Conservation (phyloP, 2,113 vertebrate species). For the Proteles cristata region DNA sequence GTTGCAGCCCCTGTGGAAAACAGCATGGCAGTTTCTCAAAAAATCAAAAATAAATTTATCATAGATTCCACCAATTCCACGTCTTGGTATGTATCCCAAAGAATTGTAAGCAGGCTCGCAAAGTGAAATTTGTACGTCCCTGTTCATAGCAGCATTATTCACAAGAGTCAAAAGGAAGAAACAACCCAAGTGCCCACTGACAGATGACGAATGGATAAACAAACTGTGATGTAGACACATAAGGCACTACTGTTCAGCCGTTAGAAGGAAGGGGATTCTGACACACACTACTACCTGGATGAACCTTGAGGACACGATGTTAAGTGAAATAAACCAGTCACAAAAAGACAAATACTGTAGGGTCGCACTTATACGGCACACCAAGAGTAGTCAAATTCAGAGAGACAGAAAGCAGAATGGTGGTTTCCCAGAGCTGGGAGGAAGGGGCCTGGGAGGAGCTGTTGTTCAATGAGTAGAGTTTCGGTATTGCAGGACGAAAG, state of each 20-base stretch:
- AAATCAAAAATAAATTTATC: background rate
- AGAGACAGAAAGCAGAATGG: background rate
- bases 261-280: background rate
- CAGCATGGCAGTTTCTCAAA: background rate
- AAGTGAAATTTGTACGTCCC: background rate
- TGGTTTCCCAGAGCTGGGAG: background rate
- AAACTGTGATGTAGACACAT: accelerated
- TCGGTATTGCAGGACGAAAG: background rate
- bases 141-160: background rate
- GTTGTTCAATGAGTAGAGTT: background rate
- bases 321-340: background rate
- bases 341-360: background rate
- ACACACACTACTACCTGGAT: background rate
- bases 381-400: background rate
- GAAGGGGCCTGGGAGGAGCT: background rate
- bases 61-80: background rate
- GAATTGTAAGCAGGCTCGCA: background rate
- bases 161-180: background rate
- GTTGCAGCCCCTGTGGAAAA: background rate
- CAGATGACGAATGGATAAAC: background rate
- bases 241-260: background rate
- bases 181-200: background rate
- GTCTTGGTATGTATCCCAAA: background rate
- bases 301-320: background rate
- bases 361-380: background rate